Percentiles rank a stretch among this genome's conserved stretches.
phyloP scores from a whole-genome alignment of 2,888 invertebrate genomes.

The Patella caerulea region DNA sequence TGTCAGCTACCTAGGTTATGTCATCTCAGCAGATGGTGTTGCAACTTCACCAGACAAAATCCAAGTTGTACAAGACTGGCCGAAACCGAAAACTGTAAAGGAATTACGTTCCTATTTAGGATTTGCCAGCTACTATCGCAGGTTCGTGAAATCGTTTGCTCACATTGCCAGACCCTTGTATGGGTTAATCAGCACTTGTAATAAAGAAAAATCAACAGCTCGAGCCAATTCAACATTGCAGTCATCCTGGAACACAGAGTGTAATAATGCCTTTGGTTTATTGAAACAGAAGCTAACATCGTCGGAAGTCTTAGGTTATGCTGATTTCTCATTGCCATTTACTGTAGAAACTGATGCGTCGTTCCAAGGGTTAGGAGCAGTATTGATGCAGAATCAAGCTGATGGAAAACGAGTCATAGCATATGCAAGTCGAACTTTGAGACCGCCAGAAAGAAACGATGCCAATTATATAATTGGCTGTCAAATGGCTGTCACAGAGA shows the following conservation, averaged over 20 bases:
- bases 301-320: too few species aligned
- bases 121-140: slow-evolving; percentile 20
- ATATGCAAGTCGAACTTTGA: too few species aligned
- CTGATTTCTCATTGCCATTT: too few species aligned
- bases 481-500: too few species aligned
- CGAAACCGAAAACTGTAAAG: slow-evolving; percentile 20
- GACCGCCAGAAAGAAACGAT: too few species aligned
- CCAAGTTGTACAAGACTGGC: background rate
- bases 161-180: slow-evolving; percentile 25
- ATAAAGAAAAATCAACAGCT: slow-evolving; percentile 14
- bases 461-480: too few species aligned
- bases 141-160: slow-evolving; percentile 33
- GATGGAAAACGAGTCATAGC: too few species aligned
- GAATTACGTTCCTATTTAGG: slow-evolving; percentile 19
- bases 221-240: background rate
- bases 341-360: too few species aligned
- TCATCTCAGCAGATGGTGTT: slow-evolving; percentile 29
- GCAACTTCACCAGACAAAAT: background rate
- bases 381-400: too few species aligned
- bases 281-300: too few species aligned
- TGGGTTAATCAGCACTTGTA: slow-evolving; percentile 17
- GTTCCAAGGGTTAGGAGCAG: too few species aligned
- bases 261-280: slow-evolving; percentile 30
- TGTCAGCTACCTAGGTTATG: too few species aligned
- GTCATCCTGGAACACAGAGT: slow-evolving; percentile 24